Evolutionary conservation across 2,888 invertebrate species (phyloP).

Genomic region (Apantesis nais): DNA sequence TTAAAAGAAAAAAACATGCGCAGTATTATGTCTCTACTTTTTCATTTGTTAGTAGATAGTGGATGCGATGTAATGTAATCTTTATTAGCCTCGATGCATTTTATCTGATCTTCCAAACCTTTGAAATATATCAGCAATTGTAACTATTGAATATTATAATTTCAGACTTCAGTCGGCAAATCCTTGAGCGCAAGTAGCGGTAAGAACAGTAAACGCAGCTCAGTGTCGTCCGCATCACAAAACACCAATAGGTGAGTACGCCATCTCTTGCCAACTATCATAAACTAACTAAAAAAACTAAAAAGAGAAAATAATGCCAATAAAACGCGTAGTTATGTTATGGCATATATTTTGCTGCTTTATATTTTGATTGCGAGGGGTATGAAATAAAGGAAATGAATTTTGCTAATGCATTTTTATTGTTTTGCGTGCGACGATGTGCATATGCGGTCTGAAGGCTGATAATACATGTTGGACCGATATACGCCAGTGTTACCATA

Average conservation of each 20-base stretch:
- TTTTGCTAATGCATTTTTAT: constrained; percentile 76
- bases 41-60: too few species aligned
- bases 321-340: constrained; percentile 57
- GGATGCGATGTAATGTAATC: too few species aligned
- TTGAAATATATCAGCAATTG: not conserved
- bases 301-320: constrained; percentile 38
- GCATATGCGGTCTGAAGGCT: constrained; percentile 32
- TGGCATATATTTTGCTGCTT: constrained; percentile 82
- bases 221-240: constrained; percentile 80
- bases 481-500: constrained; percentile 13
- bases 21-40: too few species aligned
- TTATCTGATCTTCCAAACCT: too few species aligned
- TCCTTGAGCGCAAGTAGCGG: constrained; percentile 78
- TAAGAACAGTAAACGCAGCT: constrained; percentile 79
- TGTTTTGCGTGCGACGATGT: constrained; percentile 74
- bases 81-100: too few species aligned
- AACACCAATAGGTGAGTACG: constrained; percentile 77
- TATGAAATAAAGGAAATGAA: constrained; percentile 38
- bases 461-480: constrained; percentile 21
- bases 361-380: constrained; percentile 69
- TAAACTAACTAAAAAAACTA: constrained; percentile 34
- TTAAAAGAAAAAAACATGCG: too few species aligned
- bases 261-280: constrained; percentile 21
- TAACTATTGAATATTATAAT: constrained; percentile 14
- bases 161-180: constrained; percentile 80